phyloP scores from a whole-genome alignment of 1,140 invertebrate genomes.

The Pseudomyrmex gracilis region DNA sequence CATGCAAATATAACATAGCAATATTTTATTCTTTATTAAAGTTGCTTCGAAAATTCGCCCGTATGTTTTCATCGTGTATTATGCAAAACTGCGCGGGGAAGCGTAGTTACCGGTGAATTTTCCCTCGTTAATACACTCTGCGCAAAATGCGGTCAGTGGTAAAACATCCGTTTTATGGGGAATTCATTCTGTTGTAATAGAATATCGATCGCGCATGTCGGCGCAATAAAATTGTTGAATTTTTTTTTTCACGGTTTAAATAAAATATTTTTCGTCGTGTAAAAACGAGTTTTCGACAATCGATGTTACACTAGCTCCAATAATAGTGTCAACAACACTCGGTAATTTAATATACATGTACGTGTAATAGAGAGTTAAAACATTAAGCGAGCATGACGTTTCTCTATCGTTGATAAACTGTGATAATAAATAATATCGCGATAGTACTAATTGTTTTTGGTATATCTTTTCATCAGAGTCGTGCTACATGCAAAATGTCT shows the following conservation, averaged over 20 bases:
- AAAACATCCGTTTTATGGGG: constrained; percentile 29
- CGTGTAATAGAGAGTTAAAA: not conserved
- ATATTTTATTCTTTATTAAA: constrained; percentile 45
- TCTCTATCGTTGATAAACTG: not conserved
- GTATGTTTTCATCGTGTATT: constrained; percentile 54
- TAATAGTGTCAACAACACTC: too few relatives aligned
- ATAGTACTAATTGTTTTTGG: not conserved
- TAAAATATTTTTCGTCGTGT: not conserved
- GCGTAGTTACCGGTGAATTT: constrained; percentile 33
- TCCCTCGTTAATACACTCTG: constrained; percentile 29
- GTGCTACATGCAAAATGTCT: not conserved
- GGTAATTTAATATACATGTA: not conserved
- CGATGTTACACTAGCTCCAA: constrained; percentile 8
- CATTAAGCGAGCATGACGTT: not conserved
- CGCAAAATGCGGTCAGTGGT: constrained; percentile 25
- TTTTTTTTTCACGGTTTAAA: constrained; percentile 29
- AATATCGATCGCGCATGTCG: constrained; percentile 16
- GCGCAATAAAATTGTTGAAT: constrained; percentile 10
- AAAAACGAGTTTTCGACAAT: constrained; percentile 8
- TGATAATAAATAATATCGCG: not conserved
- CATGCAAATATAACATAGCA: not conserved
- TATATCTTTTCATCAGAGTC: not conserved
- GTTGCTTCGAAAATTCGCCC: constrained; percentile 33
- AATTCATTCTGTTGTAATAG: constrained; percentile 37
- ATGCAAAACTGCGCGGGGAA: constrained; percentile 36